Percentiles rank a stretch among this genome's conserved stretches.
Evolutionary conservation across 1,140 invertebrate genomes (phyloP).

Genomic region (Oryctes rhinoceros): DNA sequence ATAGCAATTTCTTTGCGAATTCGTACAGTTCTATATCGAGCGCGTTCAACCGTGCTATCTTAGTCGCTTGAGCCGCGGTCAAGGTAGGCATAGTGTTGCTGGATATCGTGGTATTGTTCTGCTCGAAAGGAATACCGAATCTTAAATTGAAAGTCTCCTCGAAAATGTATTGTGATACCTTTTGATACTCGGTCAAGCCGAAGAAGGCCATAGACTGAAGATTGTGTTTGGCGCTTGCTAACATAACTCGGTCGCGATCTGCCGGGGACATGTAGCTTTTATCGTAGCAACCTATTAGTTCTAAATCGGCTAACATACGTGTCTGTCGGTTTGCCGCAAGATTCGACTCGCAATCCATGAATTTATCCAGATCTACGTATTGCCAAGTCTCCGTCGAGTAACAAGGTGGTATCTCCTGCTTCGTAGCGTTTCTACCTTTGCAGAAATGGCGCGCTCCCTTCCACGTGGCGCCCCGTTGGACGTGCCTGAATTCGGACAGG

Average conservation of each 20-base stretch:
- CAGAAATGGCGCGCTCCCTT: slow-evolving; percentile 86
- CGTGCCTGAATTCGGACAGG: slow-evolving; percentile 71
- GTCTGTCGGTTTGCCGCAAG: slow-evolving; percentile 96
- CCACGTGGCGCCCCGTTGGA: slow-evolving; percentile 98
- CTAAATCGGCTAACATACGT: slow-evolving; percentile 95
- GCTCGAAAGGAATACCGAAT: slow-evolving; percentile 87
- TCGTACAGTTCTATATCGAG: slow-evolving; percentile 94
- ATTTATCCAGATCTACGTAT: slow-evolving; percentile 79
- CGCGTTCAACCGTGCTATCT: slow-evolving; percentile 82
- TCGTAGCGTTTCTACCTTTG: slow-evolving; percentile 80
- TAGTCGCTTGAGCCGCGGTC: slow-evolving; percentile 74
- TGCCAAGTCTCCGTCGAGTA: slow-evolving; percentile 76
- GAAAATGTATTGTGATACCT: slow-evolving; percentile 95
- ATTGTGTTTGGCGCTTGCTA: slow-evolving; percentile 95
- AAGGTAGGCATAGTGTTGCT: slow-evolving; percentile 79
- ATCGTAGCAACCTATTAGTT: slow-evolving; percentile 94
- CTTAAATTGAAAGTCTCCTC: slow-evolving; percentile 96
- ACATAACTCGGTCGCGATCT: slow-evolving; percentile 81
- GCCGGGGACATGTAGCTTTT: slow-evolving; percentile 74
- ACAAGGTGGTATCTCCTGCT: slow-evolving; percentile 80
- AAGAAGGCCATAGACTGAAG: slow-evolving; percentile 95
- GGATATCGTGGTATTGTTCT: slow-evolving; percentile 89
- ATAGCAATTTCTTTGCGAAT: slow-evolving; percentile 90
- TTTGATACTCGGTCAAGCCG: slow-evolving; percentile 91
- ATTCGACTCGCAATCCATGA: slow-evolving; percentile 90